Evolutionary conservation across 2,888 invertebrate species (phyloP).

Genomic region (Caenorhabditis angaria): DNA sequence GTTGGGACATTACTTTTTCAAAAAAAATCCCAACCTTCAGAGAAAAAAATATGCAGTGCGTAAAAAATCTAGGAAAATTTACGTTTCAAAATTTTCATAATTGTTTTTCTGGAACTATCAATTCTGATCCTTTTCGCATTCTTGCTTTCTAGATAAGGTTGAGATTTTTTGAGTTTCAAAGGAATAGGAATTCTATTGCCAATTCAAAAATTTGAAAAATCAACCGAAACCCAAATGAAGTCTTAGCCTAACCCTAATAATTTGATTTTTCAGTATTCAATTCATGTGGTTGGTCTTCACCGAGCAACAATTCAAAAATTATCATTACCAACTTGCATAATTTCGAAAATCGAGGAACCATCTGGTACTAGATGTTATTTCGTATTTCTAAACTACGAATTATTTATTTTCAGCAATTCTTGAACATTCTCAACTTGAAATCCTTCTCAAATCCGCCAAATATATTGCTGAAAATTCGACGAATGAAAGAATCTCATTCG

Average conservation of each 20-base stretch:
- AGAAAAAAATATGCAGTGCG: no score
- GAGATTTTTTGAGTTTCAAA: neutral
- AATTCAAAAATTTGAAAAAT: neutral
- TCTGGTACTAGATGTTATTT: neutral
- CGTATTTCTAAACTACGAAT: neutral
- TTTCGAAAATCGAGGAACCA: constrained; percentile 21
- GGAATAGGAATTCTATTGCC: neutral
- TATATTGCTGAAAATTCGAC: neutral
- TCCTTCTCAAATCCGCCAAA: constrained; percentile 16
- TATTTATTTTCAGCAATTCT: constrained; percentile 7
- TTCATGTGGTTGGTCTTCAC: constrained; percentile 53
- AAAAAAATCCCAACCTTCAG: no score
- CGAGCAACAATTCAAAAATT: constrained; percentile 46
- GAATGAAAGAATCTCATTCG: neutral
- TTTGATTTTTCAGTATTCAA: constrained; percentile 56
- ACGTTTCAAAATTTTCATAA: no score
- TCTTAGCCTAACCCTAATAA: neutral
- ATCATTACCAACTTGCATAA: constrained; percentile 37
- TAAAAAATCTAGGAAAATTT: no score
- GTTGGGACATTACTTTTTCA: no score
- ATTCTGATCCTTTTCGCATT: no score
- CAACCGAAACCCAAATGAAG: neutral
- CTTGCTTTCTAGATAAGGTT: no score
- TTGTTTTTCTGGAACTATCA: no score
- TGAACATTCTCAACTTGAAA: constrained; percentile 13